Conservation (phyloP, 2,888 invertebrate genomes). For the Ethmia dodecea region DNA sequence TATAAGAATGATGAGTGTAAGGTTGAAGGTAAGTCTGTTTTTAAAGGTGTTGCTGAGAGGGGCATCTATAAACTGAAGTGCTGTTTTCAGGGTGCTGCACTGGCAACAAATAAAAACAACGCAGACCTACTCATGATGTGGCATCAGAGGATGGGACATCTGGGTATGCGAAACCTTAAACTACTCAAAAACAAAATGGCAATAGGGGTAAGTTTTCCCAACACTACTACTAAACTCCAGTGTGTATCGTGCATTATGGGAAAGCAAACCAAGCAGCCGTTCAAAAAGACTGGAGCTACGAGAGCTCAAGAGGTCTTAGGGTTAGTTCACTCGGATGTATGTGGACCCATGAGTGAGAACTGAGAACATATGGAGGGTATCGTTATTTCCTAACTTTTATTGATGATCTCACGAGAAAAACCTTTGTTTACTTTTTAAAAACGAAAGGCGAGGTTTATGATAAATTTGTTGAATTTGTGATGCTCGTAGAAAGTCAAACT, state of each 20-base stretch:
- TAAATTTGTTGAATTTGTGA: constrained; percentile 1
- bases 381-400: constrained; percentile 8
- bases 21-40: neutral
- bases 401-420: constrained; percentile 11
- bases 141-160: constrained; percentile 2
- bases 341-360: constrained; percentile 5
- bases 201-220: constrained; percentile 1
- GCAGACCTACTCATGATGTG: neutral
- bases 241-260: constrained; percentile 4
- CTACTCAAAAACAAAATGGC: neutral
- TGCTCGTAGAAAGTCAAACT: constrained; percentile 9
- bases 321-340: constrained; percentile 12
- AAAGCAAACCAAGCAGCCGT: constrained; percentile 4
- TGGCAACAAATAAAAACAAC: neutral
- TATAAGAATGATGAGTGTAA: constrained; percentile 1
- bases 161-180: neutral
- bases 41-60: neutral
- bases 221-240: neutral
- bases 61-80: neutral
- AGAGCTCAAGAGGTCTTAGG: constrained; percentile 4
- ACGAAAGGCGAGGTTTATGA: constrained; percentile 9
- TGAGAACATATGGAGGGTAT: constrained; percentile 2
- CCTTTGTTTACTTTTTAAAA: constrained; percentile 16
- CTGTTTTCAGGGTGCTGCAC: neutral
- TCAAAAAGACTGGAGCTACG: neutral